phyloP scores from a whole-genome alignment of 2,113 vertebrate species.

The Gymnogyps californianus region DNA sequence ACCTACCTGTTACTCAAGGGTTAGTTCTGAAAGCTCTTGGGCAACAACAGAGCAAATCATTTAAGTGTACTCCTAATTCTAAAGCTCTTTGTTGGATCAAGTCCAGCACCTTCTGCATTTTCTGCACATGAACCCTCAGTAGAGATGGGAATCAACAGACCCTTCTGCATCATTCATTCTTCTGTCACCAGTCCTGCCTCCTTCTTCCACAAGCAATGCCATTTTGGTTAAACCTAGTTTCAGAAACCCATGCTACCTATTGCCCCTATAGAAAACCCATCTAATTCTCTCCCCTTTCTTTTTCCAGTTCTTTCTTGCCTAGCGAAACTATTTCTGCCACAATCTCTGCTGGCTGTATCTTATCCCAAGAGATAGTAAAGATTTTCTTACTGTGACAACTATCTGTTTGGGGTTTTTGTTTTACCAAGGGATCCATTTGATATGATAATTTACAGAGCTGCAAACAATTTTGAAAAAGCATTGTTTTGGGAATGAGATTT shows the following conservation, averaged over 20 bases:
- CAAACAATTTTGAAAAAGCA: neutral
- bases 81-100: neutral
- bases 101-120: neutral
- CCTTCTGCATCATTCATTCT: neutral
- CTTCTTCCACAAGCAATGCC: neutral
- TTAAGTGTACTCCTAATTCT: neutral
- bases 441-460: neutral
- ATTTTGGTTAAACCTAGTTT: neutral
- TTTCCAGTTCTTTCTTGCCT: neutral
- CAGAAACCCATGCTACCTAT: neutral
- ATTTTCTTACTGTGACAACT: neutral
- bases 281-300: neutral
- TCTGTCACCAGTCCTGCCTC: neutral
- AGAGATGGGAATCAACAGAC: neutral
- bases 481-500: neutral
- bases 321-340: neutral
- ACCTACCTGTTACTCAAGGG: neutral
- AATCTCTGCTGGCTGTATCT: fast-evolving
- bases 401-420: neutral
- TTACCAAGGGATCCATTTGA: neutral
- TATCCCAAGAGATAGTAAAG: neutral
- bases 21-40: neutral
- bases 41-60: neutral
- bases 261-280: neutral
- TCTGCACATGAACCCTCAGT: neutral